Evolutionary conservation across 2,797 vertebrate species (phyloP).

Genomic region (Tamandua tetradactyla): DNA sequence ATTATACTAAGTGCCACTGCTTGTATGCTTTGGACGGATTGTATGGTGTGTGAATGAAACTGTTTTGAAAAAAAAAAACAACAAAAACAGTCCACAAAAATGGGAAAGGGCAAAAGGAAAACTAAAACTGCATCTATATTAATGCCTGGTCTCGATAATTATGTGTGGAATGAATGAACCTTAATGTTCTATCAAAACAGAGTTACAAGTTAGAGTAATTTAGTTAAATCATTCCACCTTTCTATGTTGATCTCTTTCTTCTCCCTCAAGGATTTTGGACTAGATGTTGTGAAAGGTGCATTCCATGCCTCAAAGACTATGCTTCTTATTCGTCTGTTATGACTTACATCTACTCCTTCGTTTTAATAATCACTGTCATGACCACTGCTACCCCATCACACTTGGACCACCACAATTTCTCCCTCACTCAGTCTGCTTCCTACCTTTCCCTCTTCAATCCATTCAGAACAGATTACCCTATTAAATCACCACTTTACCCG

Average conservation of each 20-base stretch:
- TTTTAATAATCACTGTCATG: slow-evolving; percentile 4
- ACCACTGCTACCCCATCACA: not conserved
- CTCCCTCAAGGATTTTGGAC: not conserved
- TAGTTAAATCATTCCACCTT: not conserved
- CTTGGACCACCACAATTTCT: not conserved
- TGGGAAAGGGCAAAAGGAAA: not conserved
- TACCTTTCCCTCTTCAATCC: not conserved
- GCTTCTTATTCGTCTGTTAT: not conserved
- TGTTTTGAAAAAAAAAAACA: no score
- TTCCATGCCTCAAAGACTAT: not conserved
- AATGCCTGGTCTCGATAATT: no score
- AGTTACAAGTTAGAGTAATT: no score
- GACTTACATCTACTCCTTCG: not conserved
- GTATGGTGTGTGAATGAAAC: no score
- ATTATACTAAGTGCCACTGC: no score
- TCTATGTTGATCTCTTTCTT: not conserved
- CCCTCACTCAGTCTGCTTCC: not conserved
- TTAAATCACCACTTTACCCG: not conserved
- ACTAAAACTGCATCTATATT: not conserved
- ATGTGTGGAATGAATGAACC: no score
- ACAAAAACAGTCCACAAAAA: not conserved
- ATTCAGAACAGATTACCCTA: not conserved
- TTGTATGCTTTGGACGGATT: no score
- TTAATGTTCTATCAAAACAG: no score
- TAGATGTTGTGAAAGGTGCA: not conserved